A percentile compares a stretch with the other conserved stretches of the same genome.
Conservation (phyloP, 2,888 invertebrate genomes). For the Formica aserva region DNA sequence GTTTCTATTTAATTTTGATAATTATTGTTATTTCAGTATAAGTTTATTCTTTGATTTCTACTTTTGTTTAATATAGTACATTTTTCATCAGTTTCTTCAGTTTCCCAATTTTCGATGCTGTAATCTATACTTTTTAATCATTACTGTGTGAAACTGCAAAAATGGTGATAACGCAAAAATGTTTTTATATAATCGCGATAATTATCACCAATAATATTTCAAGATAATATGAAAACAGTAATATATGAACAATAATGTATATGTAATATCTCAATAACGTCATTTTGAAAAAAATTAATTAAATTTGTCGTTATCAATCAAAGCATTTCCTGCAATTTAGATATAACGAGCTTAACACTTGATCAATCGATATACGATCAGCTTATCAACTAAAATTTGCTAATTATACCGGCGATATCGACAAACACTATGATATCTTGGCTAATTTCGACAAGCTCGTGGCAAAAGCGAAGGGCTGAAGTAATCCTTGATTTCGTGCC, state of each 20-base stretch:
- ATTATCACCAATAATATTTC: neutral
- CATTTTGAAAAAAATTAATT: neutral
- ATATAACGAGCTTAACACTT: neutral
- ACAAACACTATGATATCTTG: slow-evolving; percentile 88
- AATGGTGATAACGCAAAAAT: neutral
- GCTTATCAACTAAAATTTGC: slow-evolving; percentile 79
- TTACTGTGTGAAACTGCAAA: neutral
- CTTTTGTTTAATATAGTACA: neutral
- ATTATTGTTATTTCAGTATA: neutral
- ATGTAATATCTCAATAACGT: neutral
- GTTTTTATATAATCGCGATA: neutral
- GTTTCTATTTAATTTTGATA: neutral
- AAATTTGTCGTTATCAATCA: slow-evolving; percentile 6
- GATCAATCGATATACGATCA: neutral
- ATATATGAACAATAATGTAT: neutral
- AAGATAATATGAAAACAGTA: neutral
- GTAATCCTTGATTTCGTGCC: slow-evolving; percentile 87
- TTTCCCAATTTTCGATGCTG: neutral
- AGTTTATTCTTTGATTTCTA: neutral
- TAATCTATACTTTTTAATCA: neutral
- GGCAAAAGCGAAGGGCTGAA: slow-evolving; percentile 79
- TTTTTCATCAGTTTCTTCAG: neutral
- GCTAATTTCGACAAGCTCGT: slow-evolving; percentile 87
- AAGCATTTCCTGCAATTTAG: neutral
- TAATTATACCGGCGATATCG: slow-evolving; percentile 87